phyloP scores from a whole-genome alignment of 1,140 invertebrate genomes.

The Lepidurus arcticus region DNA sequence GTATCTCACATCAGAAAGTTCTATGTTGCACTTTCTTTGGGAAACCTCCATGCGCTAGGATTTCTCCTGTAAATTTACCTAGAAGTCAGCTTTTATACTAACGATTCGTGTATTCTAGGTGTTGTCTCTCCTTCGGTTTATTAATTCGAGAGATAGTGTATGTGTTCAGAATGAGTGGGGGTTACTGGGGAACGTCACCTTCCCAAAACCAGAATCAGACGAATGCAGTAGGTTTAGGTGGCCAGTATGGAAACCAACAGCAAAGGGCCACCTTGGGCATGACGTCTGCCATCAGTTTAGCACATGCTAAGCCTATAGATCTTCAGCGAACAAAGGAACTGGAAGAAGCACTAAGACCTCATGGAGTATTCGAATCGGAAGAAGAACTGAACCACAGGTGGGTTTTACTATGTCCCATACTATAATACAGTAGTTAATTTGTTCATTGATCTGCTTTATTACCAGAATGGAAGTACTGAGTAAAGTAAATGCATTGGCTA shows the following conservation, averaged over 20 bases:
- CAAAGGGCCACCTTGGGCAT: constrained; percentile 56
- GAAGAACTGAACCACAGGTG: constrained; percentile 80
- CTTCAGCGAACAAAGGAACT: constrained; percentile 74
- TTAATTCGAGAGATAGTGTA: neutral
- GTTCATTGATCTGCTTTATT: neutral
- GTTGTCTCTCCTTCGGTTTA: neutral
- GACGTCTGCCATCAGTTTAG: constrained; percentile 87
- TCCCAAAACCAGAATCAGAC: neutral
- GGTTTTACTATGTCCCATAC: constrained; percentile 33
- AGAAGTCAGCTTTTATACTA: neutral
- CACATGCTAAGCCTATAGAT: constrained; percentile 79
- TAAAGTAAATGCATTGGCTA: constrained; percentile 81
- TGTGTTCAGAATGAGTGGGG: constrained; percentile 11
- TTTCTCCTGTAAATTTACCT: constrained; percentile 16
- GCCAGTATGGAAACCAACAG: neutral
- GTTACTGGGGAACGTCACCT: constrained; percentile 1
- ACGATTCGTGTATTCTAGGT: neutral
- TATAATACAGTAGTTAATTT: neutral
- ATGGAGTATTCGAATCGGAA: constrained; percentile 86
- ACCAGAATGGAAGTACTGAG: constrained; percentile 55
- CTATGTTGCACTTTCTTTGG: constrained; percentile 16
- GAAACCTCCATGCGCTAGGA: neutral
- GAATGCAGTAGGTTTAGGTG: neutral
- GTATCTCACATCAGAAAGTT: constrained; percentile 5
- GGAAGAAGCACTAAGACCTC: constrained; percentile 72